Base-by-base conservation (phyloP, 2,888 invertebrate genomes). In the Volucella inanis region DNA sequence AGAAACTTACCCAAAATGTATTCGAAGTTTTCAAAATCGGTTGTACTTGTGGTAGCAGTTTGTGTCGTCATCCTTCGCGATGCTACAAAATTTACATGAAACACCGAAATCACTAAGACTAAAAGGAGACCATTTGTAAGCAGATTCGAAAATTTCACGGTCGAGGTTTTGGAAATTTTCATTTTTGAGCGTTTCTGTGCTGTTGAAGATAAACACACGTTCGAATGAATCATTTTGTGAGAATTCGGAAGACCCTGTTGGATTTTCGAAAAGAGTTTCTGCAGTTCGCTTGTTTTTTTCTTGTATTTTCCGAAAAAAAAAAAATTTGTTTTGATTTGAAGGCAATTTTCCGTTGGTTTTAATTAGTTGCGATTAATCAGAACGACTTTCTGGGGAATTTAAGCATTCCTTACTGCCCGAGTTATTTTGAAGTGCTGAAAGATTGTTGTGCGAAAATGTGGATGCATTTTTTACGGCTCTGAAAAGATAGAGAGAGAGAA, bases 161-260 rank as follows among this genome's bases (percentile, higher is more conserved):
- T 76, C 45, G 47, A 77, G 61, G 61, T 71, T 45, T n/a, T 72
- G 4, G 54, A 54, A 61, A 71, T 68, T 84, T 84, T 84, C 84
- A 84, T 84, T 80, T 80, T 80, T 9, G 80, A 84, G 64, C 84
- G 84, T 54, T 80, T 84, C 49, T 84, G 84, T 71, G 80, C 64
- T 10, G 55, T 84, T n/a, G 84, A 71, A 71, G 61, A 65, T 84
- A 80, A 80, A 80, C 75, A 79, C 54, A 76, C 59, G 43, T 79
- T 71, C 54, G 80, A 67, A 11, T 76, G 75, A 79, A 55, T 84
- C 70, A 80, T 84, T 65, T n/a, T 71, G 71, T 70, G 70, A 61
- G 80, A 84, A 80, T 75, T 72, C 41, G 54, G 57, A 39, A 41
- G 39, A 39, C 8, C 38, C 8, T 55, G 55, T 38, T 43, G 14